phyloP scores from a whole-genome alignment of 2,888 invertebrate genomes.

The Cancer borealis region DNA sequence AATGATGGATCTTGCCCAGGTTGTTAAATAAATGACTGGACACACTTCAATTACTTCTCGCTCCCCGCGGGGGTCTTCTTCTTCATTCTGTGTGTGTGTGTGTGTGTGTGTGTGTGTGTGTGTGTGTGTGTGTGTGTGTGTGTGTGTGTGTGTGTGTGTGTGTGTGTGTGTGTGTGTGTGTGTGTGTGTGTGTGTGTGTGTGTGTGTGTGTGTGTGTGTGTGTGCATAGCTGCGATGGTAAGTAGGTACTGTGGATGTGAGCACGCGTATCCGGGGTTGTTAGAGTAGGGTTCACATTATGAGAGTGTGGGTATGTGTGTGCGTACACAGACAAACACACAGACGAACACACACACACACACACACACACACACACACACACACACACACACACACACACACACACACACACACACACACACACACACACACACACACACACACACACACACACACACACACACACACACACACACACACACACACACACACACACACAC shows the following conservation, averaged over 20 bases:
- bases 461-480: conserved; percentile 32
- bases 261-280: not conserved
- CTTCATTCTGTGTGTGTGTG: not conserved
- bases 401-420: conserved; percentile 40
- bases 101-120: not conserved
- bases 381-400: conserved; percentile 40
- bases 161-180: not conserved
- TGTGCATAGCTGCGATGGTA: not conserved
- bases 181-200: conserved; percentile 28
- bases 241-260: conserved; percentile 29
- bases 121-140: not conserved
- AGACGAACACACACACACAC: not conserved
- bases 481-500: conserved; percentile 26
- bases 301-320: not conserved
- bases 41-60: conserved; percentile 62
- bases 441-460: conserved; percentile 22
- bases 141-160: conserved; percentile 26
- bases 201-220: not conserved
- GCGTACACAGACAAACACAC: not conserved
- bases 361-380: conserved; percentile 17
- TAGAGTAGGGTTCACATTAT: not conserved
- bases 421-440: conserved; percentile 29
- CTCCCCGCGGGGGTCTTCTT: conserved; percentile 36
- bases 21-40: conserved; percentile 65
- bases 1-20: conserved; percentile 63